phyloP scores from a whole-genome alignment of 2,888 invertebrate species.

The Dryobotodes eremita region DNA sequence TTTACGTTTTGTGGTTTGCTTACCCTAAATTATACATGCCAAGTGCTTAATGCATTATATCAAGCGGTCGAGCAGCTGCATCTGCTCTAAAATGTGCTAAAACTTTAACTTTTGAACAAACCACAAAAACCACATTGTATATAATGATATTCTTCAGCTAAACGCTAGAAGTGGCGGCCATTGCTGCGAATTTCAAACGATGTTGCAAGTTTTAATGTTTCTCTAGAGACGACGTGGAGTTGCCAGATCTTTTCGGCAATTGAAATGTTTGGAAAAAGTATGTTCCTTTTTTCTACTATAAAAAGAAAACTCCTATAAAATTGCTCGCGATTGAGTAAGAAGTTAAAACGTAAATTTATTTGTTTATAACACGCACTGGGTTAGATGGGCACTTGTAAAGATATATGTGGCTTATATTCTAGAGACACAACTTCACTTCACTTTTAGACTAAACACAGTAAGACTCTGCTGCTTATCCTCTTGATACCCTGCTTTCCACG shows the following conservation, averaged over 20 bases:
- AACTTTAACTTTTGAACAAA: slow-evolving; percentile 36
- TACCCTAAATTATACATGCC: background rate
- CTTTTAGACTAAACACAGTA: background rate
- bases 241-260: slow-evolving; percentile 49
- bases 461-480: background rate
- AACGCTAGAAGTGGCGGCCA: slow-evolving; percentile 30
- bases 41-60: slow-evolving; percentile 11
- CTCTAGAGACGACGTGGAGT: slow-evolving; percentile 35
- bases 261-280: slow-evolving; percentile 32
- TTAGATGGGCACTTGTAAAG: too few relatives aligned
- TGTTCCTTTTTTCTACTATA: background rate
- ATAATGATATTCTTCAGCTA: slow-evolving; percentile 50
- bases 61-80: slow-evolving; percentile 41
- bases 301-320: background rate
- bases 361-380: background rate
- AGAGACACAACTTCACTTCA: background rate
- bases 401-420: background rate
- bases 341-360: background rate
- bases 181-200: slow-evolving; percentile 44
- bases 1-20: background rate
- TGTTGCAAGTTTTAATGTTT: slow-evolving; percentile 58
- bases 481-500: background rate
- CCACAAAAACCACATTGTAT: slow-evolving; percentile 58
- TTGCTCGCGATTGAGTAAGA: background rate
- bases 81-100: slow-evolving; percentile 19